Evolutionary conservation across 2,888 invertebrate species (phyloP).

Genomic region (Papilio demoleus): DNA sequence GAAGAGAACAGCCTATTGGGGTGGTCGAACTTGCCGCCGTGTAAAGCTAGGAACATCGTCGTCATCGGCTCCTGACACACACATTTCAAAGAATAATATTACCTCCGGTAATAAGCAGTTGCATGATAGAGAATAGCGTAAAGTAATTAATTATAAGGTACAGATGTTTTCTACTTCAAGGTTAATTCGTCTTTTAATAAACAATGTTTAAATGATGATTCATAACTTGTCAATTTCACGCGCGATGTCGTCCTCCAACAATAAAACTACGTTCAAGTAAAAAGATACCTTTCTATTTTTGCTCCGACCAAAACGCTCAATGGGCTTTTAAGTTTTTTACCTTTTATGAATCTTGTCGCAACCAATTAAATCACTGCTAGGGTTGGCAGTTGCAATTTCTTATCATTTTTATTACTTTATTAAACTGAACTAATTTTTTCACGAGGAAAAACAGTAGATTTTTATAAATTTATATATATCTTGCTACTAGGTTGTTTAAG

Average conservation of each 20-base stretch:
- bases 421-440: too few relatives aligned
- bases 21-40: conserved; percentile 99
- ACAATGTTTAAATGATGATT: conserved; percentile 8
- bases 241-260: conserved; percentile 4
- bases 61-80: conserved; percentile 96
- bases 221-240: conserved; percentile 4
- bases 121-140: too few relatives aligned
- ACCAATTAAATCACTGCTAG: conserved; percentile 42
- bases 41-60: conserved; percentile 98
- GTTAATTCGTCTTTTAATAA: not conserved
- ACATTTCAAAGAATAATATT: not conserved
- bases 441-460: too few relatives aligned
- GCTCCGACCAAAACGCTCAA: conserved; percentile 42
- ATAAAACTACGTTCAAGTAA: conserved; percentile 1
- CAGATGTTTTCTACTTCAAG: conserved; percentile 37
- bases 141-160: too few relatives aligned
- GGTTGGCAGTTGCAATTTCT: not conserved
- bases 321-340: conserved; percentile 42
- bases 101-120: not conserved
- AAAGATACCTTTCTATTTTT: conserved; percentile 44
- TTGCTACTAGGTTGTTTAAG: too few relatives aligned
- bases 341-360: conserved; percentile 43
- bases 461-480: too few relatives aligned
- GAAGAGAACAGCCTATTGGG: conserved; percentile 98
- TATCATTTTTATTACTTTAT: not conserved